Evolutionary conservation across 2,113 vertebrate species (phyloP).

Genomic region (Erinaceus europaeus): DNA sequence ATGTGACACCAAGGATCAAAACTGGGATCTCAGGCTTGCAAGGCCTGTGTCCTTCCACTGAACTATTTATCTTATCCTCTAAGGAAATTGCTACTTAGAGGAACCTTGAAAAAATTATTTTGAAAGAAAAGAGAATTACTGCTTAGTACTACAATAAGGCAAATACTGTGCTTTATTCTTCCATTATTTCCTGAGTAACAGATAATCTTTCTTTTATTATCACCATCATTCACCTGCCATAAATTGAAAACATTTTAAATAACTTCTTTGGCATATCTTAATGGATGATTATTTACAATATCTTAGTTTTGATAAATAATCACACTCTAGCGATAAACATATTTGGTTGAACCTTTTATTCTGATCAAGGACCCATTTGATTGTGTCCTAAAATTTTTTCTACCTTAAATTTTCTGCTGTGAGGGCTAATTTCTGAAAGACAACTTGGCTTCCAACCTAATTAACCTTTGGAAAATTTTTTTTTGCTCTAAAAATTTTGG

Average conservation of each 20-base stretch:
- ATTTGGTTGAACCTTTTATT: background rate
- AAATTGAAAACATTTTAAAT: background rate
- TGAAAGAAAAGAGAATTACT: background rate
- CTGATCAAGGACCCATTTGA: background rate
- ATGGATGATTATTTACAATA: background rate
- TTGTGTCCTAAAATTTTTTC: background rate
- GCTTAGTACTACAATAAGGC: background rate
- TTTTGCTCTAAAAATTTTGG: background rate
- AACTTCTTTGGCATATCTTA: background rate
- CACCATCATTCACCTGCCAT: background rate
- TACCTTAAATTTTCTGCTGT: background rate
- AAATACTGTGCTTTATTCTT: background rate
- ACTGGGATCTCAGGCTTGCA: no score
- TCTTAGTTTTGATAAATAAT: background rate
- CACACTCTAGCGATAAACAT: background rate
- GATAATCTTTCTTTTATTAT: background rate
- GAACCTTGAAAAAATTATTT: background rate
- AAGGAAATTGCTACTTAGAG: background rate
- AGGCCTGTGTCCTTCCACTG: no score
- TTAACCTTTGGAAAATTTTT: background rate
- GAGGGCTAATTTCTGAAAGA: constrained; percentile 24
- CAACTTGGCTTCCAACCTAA: background rate
- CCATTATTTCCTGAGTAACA: background rate
- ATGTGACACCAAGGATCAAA: no score
- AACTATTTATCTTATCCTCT: no score